phyloP scores from a whole-genome alignment of 1,140 invertebrate genomes.

The Aphis craccivora region DNA sequence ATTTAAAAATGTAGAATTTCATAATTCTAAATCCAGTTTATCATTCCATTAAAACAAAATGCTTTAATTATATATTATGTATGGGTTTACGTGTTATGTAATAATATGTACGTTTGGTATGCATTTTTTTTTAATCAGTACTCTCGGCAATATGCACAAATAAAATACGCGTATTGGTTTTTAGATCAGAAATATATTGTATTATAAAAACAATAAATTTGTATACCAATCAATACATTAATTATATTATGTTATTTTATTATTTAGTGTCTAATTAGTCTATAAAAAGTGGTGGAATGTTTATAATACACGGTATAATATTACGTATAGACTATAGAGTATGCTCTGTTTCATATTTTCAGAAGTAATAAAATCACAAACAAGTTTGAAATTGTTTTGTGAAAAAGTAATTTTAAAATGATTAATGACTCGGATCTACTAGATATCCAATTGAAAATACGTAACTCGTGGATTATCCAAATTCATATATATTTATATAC shows the following conservation, averaged over 20 bases:
- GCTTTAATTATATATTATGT: background rate
- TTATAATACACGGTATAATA: too few relatives aligned
- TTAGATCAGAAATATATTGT: background rate
- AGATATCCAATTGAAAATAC: slow-evolving; percentile 11
- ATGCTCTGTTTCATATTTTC: background rate
- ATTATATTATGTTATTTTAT: background rate
- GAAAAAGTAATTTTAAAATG: slow-evolving; percentile 36
- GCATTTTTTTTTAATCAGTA: background rate
- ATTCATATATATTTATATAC: background rate
- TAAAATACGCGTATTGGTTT: background rate
- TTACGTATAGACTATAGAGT: background rate
- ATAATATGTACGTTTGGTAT: background rate
- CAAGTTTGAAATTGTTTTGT: slow-evolving; percentile 17
- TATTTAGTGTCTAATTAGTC: too few relatives aligned
- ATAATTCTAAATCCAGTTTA: background rate
- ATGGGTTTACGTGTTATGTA: background rate
- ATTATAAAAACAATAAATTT: background rate
- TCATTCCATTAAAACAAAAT: background rate
- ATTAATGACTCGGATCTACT: background rate
- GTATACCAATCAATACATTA: background rate
- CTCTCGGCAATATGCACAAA: background rate
- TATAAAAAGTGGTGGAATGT: too few relatives aligned
- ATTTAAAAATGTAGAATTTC: background rate
- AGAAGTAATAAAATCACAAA: background rate
- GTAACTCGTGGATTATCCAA: background rate